Percentiles rank a stretch among this genome's conserved stretches.
Evolutionary conservation across 2,113 vertebrate species (phyloP).

Genomic region (Megaptera novaeangliae): DNA sequence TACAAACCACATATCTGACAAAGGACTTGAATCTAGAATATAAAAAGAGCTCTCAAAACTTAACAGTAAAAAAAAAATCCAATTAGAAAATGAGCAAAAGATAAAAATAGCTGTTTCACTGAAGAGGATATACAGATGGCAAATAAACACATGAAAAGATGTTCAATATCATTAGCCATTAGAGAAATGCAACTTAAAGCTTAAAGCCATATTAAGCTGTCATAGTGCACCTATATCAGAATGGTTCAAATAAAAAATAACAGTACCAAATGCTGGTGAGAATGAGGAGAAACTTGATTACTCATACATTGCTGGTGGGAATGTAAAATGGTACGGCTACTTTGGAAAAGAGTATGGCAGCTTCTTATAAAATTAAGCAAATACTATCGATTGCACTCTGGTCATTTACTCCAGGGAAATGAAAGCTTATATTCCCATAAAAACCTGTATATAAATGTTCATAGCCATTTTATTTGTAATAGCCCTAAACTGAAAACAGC

Average conservation of each 20-base stretch:
- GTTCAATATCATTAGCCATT: neutral
- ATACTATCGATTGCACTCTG: neutral
- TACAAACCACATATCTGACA: neutral
- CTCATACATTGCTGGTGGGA: neutral
- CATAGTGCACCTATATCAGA: neutral
- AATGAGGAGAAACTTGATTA: neutral
- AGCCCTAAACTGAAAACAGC: neutral
- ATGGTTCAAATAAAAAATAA: neutral
- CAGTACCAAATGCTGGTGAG: neutral
- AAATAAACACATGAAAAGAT: neutral
- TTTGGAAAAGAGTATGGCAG: neutral
- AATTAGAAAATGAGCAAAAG: slow-evolving; percentile 6
- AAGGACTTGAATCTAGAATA: neutral
- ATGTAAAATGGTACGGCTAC: neutral
- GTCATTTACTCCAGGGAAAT: neutral
- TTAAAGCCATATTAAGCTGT: neutral
- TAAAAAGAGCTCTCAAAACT: neutral
- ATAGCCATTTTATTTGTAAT: neutral
- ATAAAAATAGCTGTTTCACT: neutral
- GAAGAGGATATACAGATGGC: neutral
- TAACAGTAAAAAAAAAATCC: neutral
- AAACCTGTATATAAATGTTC: neutral
- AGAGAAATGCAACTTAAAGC: neutral
- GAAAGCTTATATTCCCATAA: neutral
- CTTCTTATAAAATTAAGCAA: neutral